Evolutionary conservation across 2,113 vertebrate species (phyloP), one percentile per base, ranked within the genome.

Genomic region (Danionella cerebrum): DNA sequence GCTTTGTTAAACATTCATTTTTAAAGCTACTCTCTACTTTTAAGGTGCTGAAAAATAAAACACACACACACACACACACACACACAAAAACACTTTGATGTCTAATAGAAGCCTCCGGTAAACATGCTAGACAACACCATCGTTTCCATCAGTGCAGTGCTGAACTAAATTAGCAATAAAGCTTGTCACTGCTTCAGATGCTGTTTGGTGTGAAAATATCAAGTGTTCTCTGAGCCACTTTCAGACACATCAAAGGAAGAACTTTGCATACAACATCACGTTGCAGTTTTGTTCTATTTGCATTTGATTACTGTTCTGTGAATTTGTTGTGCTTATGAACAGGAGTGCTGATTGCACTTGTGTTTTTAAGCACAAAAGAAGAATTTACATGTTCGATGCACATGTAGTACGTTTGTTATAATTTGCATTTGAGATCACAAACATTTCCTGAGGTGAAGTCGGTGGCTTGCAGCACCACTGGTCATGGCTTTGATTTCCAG

Each of bases 321-420:
- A 47, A 45, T 19, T n/a, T 50, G 18, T 27, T 4, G 14, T 66
- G 45, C 66, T 57, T 55, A 18, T 48, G 35, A 60, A 57, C 12
- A 33, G 47, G 45, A 60, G 66, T 38, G n/a, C 29, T 47, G 38
- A 51, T 5, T 13, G 47, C 42, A 14, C 45, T 74, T 47, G 44
- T 42, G 63, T 45, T 54, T 8, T 55, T 66, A 69, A 74, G 66
- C n/a, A n/a, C n/a, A n/a, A n/a, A n/a, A n/a, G n/a, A n/a, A n/a
- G n/a, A n/a, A n/a, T n/a, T n/a, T n/a, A n/a, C n/a, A n/a, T n/a
- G n/a, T n/a, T n/a, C n/a, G n/a, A n/a, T n/a, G n/a, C n/a, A n/a
- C n/a, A n/a, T n/a, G n/a, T n/a, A n/a, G n/a, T n/a, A n/a, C n/a
- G n/a, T n/a, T n/a, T n/a, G n/a, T n/a, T n/a, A n/a, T n/a, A n/a